These are phyloP conservation scores for Globodera rostochiensis DNA, from an alignment of 1,140 invertebrate genomes.

Conservation along the genomic window DNA sequence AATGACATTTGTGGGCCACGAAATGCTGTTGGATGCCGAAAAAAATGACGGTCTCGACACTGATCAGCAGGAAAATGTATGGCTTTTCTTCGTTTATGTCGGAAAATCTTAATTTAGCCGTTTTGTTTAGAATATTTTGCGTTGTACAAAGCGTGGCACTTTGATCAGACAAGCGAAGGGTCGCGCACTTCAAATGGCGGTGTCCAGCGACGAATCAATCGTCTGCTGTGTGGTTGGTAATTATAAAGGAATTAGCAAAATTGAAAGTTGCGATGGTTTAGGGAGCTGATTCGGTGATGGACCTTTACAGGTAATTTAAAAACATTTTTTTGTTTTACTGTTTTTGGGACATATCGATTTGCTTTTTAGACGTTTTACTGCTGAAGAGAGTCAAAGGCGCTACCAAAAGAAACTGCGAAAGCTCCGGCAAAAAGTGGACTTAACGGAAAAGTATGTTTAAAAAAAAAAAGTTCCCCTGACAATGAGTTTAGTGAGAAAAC, in stretches of 20 bases:
- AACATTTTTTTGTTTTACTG: slow-evolving; percentile 9
- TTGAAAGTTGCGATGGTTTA: neutral
- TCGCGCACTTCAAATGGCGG: slow-evolving; percentile 68
- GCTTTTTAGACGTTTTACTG: slow-evolving; percentile 72
- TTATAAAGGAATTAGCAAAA: neutral
- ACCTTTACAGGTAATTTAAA: slow-evolving; percentile 18
- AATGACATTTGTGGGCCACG: neutral
- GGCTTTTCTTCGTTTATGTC: neutral
- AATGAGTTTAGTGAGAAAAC: slow-evolving; percentile 2
- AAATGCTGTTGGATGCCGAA: neutral
- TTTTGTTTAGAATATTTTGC: slow-evolving; percentile 71
- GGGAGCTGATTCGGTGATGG: slow-evolving; percentile 18
- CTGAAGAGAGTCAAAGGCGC: slow-evolving; percentile 75
- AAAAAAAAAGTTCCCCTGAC: slow-evolving; percentile 7
- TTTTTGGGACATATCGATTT: slow-evolving; percentile 2
- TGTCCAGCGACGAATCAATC: slow-evolving; percentile 71
- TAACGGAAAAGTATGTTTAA: neutral
- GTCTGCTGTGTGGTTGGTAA: slow-evolving; percentile 76
- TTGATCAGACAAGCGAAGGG: slow-evolving; percentile 78
- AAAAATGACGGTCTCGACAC: neutral
- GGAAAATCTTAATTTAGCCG: neutral
- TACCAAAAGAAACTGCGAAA: slow-evolving; percentile 62
- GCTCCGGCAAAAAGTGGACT: slow-evolving; percentile 10
- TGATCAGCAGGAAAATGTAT: neutral
- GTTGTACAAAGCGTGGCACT: slow-evolving; percentile 76